These are phyloP conservation scores for Didymodactylos carnosus DNA, from an alignment of 2,888 invertebrate species.

Conservation along the genomic window DNA sequence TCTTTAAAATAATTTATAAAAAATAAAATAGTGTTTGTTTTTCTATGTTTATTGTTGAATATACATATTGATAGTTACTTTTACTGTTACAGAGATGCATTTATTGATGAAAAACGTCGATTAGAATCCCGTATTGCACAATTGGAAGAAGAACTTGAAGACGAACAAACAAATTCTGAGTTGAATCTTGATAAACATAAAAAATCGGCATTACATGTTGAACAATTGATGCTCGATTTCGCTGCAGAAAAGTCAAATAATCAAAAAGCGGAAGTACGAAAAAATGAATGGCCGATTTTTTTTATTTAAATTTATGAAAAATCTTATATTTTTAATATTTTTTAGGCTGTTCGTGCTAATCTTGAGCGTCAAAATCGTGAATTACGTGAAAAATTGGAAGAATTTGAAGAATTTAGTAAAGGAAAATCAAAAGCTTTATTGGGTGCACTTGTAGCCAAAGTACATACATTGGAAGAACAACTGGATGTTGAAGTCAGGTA, in stretches of 20 bases:
- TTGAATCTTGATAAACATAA: conserved; percentile 59
- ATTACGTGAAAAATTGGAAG: conserved; percentile 67
- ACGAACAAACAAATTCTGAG: conserved; percentile 82
- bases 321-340: background rate
- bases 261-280: conserved; percentile 58
- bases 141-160: conserved; percentile 87
- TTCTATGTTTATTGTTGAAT: conserved; percentile 48
- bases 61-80: too few species aligned
- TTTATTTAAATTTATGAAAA: too few species aligned
- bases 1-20: background rate
- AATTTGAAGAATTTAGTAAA: conserved; percentile 75
- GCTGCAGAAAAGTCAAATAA: conserved; percentile 61
- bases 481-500: background rate
- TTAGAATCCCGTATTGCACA: conserved; percentile 77
- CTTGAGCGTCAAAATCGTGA: conserved; percentile 59
- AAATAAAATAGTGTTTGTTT: background rate
- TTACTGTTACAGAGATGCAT: conserved; percentile 37
- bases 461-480: conserved; percentile 16
- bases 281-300: too few species aligned
- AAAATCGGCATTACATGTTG: conserved; percentile 61
- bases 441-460: conserved; percentile 71
- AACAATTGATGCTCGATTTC: conserved; percentile 52
- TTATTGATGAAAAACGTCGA: conserved; percentile 60
- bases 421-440: conserved; percentile 83
- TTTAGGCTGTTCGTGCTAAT: conserved; percentile 40